Evolutionary conservation across 2,113 vertebrate species (phyloP).

Genomic region (Chloropsis hardwickii): DNA sequence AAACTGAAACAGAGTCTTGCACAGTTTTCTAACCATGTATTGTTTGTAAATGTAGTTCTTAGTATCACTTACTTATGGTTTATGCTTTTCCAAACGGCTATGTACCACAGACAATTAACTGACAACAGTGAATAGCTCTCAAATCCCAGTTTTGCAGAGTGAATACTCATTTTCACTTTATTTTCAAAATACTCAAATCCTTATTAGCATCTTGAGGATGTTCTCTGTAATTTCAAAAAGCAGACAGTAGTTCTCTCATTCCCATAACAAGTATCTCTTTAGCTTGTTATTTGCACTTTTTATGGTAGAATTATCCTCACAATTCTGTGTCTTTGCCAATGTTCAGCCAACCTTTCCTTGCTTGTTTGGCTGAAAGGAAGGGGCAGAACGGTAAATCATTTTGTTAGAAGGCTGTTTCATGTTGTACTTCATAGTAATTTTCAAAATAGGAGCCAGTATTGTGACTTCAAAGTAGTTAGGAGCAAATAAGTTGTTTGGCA

Average conservation of each 20-base stretch:
- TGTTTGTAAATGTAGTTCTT: neutral
- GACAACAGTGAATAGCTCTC: neutral
- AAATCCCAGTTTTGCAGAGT: neutral
- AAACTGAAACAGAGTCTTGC: neutral
- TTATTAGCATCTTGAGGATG: neutral
- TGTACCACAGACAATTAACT: neutral
- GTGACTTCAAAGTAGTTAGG: neutral
- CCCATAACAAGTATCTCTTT: neutral
- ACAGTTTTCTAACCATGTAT: neutral
- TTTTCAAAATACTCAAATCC: neutral
- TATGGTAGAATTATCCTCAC: neutral
- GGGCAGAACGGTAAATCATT: neutral
- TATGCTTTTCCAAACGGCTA: neutral
- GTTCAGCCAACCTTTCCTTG: slow-evolving; percentile 24
- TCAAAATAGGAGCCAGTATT: neutral
- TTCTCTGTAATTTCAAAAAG: neutral
- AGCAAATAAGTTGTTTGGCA: neutral
- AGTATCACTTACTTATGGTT: neutral
- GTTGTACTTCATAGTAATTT: neutral
- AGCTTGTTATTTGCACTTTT: neutral
- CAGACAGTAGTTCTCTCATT: neutral
- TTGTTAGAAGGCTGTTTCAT: neutral
- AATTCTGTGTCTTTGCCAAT: neutral
- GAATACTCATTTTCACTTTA: neutral
- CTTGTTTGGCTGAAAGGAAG: slow-evolving; percentile 16